Evolutionary conservation across 1,140 invertebrate species (phyloP), one percentile per base, ranked within the genome.

Genomic region (Eulimnadia texana): DNA sequence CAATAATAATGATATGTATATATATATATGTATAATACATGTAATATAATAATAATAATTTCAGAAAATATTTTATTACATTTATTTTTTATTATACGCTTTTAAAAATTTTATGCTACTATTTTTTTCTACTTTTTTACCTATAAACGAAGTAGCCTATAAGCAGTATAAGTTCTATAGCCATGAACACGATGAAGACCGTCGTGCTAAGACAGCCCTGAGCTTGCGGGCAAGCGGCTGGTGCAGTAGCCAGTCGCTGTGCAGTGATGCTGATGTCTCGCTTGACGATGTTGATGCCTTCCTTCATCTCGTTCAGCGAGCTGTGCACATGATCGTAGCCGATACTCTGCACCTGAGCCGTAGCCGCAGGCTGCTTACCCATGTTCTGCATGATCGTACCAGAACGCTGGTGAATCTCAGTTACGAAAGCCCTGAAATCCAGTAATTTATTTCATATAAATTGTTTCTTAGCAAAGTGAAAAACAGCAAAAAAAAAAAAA

Each of bases 91-190:
- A 24, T 16, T 24, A 65, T 49, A n/a, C n/a, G n/a, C n/a, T n/a
- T n/a, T n/a, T 10, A 53, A 61, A 65, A 60, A 64, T 65, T 19
- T 65, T 24, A 0, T 54, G 23, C 2, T n/a, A n/a, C n/a, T n/a
- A n/a, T n/a, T n/a, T n/a, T n/a, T n/a, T n/a, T n/a, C n/a, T n/a
- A n/a, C n/a, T n/a, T n/a, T 75, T 78, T 82, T 74, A 93, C 88
- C 83, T 91, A 74, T 92, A 95, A 50, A 93, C 73, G 66, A 81
- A 80, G 72, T 93, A 95, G 27, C 82, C 81, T 66, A 94, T 76
- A 66, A 92, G 76, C 66, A 93, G 70, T 11, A 82, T 68, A 59
- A 92, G 74, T 69, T 96, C 91, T 11, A 82, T 71, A 55, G 76
- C 78, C 11, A 84, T 77, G 66, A 90, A 81, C 60, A 84, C 67